Evolutionary conservation across 1,140 invertebrate species (phyloP).

Genomic region (Acromyrmex heyeri): DNA sequence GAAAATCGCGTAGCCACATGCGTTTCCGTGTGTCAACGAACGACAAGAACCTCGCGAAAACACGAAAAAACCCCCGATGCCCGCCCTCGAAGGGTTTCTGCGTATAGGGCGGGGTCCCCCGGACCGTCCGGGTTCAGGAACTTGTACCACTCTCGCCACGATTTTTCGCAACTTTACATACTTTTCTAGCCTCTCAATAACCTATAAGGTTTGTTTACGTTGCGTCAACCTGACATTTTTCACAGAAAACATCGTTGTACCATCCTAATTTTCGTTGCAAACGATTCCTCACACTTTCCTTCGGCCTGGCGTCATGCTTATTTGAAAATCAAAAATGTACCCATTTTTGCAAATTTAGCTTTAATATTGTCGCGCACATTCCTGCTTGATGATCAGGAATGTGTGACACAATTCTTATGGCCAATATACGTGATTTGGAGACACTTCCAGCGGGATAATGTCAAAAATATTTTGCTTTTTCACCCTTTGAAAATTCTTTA

Average conservation of each 20-base stretch:
- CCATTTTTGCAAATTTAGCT: constrained; percentile 92
- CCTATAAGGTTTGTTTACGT: constrained; percentile 89
- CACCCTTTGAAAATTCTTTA: constrained; percentile 15
- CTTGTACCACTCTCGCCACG: constrained; percentile 60
- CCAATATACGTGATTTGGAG: constrained; percentile 42
- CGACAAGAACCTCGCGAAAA: constrained; percentile 72
- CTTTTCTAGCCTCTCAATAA: constrained; percentile 79
- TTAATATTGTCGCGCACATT: constrained; percentile 86
- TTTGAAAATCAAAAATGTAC: constrained; percentile 88
- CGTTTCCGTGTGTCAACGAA: constrained; percentile 68
- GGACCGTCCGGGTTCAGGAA: constrained; percentile 70
- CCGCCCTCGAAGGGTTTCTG: constrained; percentile 62
- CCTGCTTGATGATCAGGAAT: constrained; percentile 55
- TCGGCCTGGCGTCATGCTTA: constrained; percentile 81
- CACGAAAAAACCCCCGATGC: constrained; percentile 69
- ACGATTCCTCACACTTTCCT: constrained; percentile 86
- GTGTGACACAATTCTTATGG: constrained; percentile 22
- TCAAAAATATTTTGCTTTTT: constrained; percentile 49
- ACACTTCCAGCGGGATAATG: constrained; percentile 48
- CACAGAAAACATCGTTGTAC: constrained; percentile 88
- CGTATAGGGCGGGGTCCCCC: constrained; percentile 78
- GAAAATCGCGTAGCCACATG: constrained; percentile 78
- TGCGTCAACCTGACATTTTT: constrained; percentile 86
- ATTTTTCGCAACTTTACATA: constrained; percentile 78
- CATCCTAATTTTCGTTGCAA: constrained; percentile 84